phyloP scores from a whole-genome alignment of 2,797 vertebrate species.

The Tenualosa ilisha region DNA sequence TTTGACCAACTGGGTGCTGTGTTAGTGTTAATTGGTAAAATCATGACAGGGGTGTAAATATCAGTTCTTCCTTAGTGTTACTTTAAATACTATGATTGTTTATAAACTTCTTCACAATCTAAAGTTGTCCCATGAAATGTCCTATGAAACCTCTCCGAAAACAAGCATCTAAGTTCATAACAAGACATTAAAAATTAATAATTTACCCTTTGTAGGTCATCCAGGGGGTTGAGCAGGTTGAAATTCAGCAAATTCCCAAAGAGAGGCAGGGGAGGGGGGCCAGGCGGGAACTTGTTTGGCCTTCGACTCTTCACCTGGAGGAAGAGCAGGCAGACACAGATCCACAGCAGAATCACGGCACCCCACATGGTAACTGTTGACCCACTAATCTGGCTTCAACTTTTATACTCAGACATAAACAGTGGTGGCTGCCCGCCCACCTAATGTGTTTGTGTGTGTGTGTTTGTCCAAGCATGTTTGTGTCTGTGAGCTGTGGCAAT shows the following conservation, averaged over 20 bases:
- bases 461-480: neutral
- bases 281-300: neutral
- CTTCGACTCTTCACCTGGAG: neutral
- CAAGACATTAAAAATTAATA: too few relatives aligned
- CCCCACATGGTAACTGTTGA: neutral
- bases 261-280: neutral
- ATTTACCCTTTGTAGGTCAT: conserved; percentile 1
- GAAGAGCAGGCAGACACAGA: neutral
- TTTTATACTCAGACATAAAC: neutral
- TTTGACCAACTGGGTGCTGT: too few relatives aligned
- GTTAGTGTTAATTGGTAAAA: too few relatives aligned
- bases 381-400: neutral
- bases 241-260: neutral
- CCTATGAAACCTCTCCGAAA: too few relatives aligned
- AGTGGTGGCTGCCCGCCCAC: neutral
- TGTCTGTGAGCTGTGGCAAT: too few relatives aligned
- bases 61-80: too few relatives aligned
- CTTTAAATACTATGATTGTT: too few relatives aligned
- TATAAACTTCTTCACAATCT: too few relatives aligned
- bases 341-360: neutral
- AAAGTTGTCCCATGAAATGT: too few relatives aligned
- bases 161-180: too few relatives aligned
- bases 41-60: too few relatives aligned
- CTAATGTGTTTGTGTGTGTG: neutral
- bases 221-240: neutral